Percentiles rank a stretch among this genome's conserved stretches.
Conservation (phyloP, 2,113 vertebrate genomes). For the Monarcha castaneiventris region DNA sequence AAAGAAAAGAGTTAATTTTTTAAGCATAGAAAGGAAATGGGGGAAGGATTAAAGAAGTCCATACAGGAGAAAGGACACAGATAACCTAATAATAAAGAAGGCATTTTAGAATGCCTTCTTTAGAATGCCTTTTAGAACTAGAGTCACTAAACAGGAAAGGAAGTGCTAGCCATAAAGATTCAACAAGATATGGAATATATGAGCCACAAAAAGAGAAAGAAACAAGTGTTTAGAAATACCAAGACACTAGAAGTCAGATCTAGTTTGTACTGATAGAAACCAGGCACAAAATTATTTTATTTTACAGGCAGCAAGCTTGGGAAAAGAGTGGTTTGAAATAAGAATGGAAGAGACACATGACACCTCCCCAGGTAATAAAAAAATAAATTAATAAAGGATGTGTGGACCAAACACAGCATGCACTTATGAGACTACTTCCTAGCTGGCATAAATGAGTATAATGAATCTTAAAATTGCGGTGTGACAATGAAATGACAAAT, state of each 20-base stretch:
- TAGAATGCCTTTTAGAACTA: neutral
- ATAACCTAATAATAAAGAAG: neutral
- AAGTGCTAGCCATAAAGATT: neutral
- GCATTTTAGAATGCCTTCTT: neutral
- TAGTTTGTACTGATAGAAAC: neutral
- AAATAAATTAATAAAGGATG: neutral
- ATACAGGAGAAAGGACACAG: neutral
- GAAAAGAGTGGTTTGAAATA: neutral
- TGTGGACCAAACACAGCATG: neutral
- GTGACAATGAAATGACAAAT: neutral
- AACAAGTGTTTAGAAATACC: neutral
- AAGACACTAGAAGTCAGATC: neutral
- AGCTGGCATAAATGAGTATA: neutral
- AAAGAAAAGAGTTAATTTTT: neutral
- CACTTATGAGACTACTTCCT: neutral
- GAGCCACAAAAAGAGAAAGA: neutral
- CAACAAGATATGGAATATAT: conserved; percentile 15
- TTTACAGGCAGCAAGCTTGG: neutral
- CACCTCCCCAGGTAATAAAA: neutral
- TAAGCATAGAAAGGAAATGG: neutral
- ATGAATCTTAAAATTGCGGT: neutral
- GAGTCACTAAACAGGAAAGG: conserved; percentile 16
- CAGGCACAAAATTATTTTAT: neutral
- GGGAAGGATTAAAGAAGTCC: neutral
- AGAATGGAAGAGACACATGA: neutral